phyloP scores from a whole-genome alignment of 2,797 vertebrate species.

The Anableps anableps region DNA sequence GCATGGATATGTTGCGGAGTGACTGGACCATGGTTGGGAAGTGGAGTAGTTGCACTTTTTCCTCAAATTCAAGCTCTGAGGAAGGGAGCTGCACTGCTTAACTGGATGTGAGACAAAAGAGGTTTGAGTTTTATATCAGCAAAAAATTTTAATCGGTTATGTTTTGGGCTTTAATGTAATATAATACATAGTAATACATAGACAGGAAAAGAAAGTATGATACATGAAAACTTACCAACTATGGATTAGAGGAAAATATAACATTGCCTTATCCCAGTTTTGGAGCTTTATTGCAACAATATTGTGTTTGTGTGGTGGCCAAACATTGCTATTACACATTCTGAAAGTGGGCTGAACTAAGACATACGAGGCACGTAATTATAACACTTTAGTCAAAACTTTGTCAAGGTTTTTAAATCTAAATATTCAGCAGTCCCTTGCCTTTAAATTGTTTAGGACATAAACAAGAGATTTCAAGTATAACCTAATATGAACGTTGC shows the following conservation, averaged over 20 bases:
- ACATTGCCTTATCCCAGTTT: neutral
- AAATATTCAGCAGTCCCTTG: neutral
- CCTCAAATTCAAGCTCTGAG: no score
- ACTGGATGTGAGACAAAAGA: no score
- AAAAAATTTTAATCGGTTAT: neutral
- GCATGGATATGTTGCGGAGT: no score
- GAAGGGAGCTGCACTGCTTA: no score
- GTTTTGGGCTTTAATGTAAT: neutral
- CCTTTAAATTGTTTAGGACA: neutral
- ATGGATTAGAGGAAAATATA: neutral
- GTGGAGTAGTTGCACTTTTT: no score
- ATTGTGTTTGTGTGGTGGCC: neutral
- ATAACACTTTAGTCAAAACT: neutral
- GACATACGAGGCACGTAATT: neutral
- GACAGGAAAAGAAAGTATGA: neutral
- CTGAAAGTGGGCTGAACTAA: no score
- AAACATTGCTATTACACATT: neutral
- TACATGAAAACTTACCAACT: neutral
- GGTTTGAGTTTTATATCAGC: no score
- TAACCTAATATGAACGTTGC: neutral
- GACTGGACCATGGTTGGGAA: no score
- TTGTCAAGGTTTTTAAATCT: neutral
- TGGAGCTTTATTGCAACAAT: neutral
- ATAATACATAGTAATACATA: no score
- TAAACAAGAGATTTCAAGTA: neutral